Evolutionary conservation across 1,140 invertebrate species (phyloP).

Genomic region (Saccostrea glomerata): DNA sequence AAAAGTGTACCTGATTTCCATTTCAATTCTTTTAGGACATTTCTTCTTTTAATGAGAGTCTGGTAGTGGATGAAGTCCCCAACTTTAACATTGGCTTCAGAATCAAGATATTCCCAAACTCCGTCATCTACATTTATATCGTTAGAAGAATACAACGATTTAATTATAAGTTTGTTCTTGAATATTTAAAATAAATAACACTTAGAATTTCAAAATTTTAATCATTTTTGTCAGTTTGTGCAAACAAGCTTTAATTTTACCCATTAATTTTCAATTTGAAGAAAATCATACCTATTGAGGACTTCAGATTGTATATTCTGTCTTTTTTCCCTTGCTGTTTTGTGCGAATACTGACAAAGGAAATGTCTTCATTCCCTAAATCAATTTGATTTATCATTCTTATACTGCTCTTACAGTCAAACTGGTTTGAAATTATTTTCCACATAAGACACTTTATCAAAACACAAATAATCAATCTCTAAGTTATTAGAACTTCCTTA

Average conservation of each 20-base stretch:
- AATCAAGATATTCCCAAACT: background rate
- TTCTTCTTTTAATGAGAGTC: background rate
- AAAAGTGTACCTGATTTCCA: background rate
- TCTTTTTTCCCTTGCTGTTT: background rate
- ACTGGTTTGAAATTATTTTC: no score
- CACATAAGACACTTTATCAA: no score
- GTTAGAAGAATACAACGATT: background rate
- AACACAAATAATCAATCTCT: no score
- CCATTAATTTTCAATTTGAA: background rate
- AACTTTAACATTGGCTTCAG: background rate
- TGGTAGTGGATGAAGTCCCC: background rate
- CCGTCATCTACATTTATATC: background rate
- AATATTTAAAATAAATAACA: background rate
- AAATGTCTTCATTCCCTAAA: background rate
- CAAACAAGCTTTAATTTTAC: background rate
- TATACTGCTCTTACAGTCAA: no score
- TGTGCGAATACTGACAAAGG: slow-evolving; percentile 5
- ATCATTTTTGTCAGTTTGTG: background rate
- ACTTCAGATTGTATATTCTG: background rate
- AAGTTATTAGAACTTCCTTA: no score
- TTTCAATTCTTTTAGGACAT: background rate
- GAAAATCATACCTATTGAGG: background rate
- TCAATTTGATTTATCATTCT: no score
- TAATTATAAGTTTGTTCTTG: background rate
- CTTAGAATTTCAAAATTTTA: no score